Percentiles rank a stretch among this genome's conserved stretches.
Evolutionary conservation across 2,797 vertebrate genomes (phyloP).

Genomic region (Simalia tracyae): DNA sequence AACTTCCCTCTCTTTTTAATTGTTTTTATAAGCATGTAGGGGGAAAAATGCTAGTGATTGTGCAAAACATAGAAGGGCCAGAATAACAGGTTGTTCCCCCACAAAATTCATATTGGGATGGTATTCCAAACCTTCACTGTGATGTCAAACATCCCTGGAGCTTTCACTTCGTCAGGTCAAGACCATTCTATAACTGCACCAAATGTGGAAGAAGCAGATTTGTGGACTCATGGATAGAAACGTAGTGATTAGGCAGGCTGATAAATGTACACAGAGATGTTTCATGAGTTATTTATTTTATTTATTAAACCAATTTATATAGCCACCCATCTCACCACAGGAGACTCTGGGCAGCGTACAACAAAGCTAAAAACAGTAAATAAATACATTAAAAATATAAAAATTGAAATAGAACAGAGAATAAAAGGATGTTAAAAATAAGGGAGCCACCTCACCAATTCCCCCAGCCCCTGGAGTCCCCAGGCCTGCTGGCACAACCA

Average conservation of each 20-base stretch:
- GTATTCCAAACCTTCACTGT: too few relatives aligned
- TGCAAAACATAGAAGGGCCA: background rate
- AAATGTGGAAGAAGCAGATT: background rate
- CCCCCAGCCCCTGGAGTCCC: too few relatives aligned
- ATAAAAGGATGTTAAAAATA: too few relatives aligned
- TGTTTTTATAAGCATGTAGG: background rate
- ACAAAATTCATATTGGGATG: background rate
- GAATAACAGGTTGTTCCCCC: background rate
- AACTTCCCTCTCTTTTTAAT: slow-evolving; percentile 1
- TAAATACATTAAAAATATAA: too few relatives aligned
- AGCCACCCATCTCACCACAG: too few relatives aligned
- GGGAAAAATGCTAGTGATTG: background rate
- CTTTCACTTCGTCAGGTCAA: background rate
- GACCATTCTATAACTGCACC: background rate
- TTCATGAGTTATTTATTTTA: too few relatives aligned
- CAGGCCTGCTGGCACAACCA: too few relatives aligned
- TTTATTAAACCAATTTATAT: too few relatives aligned
- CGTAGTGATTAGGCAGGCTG: background rate
- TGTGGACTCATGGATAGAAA: background rate
- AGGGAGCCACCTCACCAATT: too few relatives aligned
- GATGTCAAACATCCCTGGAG: background rate
- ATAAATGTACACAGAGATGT: background rate
- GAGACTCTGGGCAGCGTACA: too few relatives aligned
- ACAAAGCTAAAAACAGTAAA: too few relatives aligned
- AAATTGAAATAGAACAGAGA: too few relatives aligned